Evolutionary conservation across 2,797 vertebrate species (phyloP), one percentile per base, ranked within the genome.

Genomic region (Avahi laniger): DNA sequence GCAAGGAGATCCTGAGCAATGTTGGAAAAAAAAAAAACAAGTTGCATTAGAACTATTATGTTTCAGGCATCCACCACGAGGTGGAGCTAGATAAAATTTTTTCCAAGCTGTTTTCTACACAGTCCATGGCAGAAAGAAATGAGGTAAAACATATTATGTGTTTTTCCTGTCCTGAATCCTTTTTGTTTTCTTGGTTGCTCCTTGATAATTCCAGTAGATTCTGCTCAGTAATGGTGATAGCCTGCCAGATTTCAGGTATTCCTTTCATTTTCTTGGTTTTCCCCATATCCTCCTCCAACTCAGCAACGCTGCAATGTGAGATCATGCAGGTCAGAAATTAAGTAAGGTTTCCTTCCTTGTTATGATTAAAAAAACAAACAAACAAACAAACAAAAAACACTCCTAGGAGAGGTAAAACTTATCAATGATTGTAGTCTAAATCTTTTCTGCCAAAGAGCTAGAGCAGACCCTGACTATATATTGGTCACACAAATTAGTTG

Each of bases 21-120:
- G 18, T 14, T 65, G 30, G 57, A 13, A 38, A 52, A 57, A 18
- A 67, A 50, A n/a, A 80, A 4, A 61, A 52, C 28, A 80, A 5
- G 7, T 17, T 8, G 0, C 4, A 15, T 24, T 50, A 46, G 2
- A 95, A 46, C 2, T 4, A 15, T 33, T 81, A 69, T 24, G 6
- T 81, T 94, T 85, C 46, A 38, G 20, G 3, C 5, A 43, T 54
- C 2, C 0, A 90, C 96, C 97, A 96, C 91, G 26, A 97, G 97
- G 61, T 93, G 96, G 97, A 9, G 82, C 43, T 59, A 96, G 7
- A 97, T 43, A 79, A 95, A 89, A 59, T 52, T 91, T 57, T 82
- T 96, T 63, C 48, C 20, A 35, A 79, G 35, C 2, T 57, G 1
- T 73, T 67, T 78, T 91, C 9, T 33, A 10, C 20, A 18, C 28